Base-by-base conservation (phyloP, 2,797 vertebrate genomes). In the Morelia viridis region DNA sequence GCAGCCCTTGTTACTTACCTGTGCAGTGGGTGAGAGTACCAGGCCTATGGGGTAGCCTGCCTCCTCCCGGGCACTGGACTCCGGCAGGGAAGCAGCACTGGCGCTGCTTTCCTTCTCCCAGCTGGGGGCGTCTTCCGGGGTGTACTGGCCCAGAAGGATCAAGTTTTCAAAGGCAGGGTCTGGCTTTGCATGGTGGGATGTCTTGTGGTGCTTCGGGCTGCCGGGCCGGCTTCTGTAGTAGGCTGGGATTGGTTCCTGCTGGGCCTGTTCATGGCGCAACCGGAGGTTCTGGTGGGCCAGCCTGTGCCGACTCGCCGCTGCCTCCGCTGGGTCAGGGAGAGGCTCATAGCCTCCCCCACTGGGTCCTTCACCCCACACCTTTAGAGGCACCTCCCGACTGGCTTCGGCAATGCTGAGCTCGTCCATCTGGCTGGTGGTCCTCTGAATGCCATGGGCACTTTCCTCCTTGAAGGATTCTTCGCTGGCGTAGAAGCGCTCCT, bases 381-480 rank as follows among this genome's bases (percentile, higher is more conserved):
- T 93, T 11, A 91, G 24, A 35, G 65, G 88, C 2, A 31, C 57
- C 71, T 93, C 92, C 1, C 68, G 64, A 0, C 57, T 86, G 0
- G 80, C 92, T 91, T 97, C 95, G 26, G 96, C 94, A 17, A 97
- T 92, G 61, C 96, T 97, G 71, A 97, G 93, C 87, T 94, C 94
- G 0, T 97, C 97, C 71, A 96, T 93, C 93, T 97, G 96, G 62
- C 94, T 89, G 0, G 96, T 96, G 94, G 95, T 94, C 50, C 94
- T 92, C 28, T 97, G 96, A 93, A 97, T 22, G 26, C 93, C 92
- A 0, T 89, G 96, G 0, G 94, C 94, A 57, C 93, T 95, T 89
- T 96, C 93, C 60, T 95, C 94, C 0, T 28, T 17, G 92, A 93
- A 96, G 87, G 91, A 92, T 12, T 83, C 90, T 57, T 0, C 31